Conservation (phyloP, 2,797 vertebrate genomes). For the Acipenser oxyrinchus region DNA sequence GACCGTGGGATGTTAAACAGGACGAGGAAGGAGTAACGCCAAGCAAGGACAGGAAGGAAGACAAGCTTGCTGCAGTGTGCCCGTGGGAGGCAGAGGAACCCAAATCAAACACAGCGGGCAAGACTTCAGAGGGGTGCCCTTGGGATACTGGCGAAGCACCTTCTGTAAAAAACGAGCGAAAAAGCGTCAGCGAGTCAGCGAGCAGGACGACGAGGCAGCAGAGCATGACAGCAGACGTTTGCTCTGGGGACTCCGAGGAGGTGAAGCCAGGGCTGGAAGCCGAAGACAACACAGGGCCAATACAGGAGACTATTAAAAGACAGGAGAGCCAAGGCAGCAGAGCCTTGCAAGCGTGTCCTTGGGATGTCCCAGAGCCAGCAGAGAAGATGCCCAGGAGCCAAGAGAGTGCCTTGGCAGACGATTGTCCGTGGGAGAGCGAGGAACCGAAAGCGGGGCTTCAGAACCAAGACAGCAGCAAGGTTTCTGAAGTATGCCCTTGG, state of each 20-base stretch:
- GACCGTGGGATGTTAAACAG: background rate
- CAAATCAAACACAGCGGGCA: no score
- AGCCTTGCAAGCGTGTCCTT: slow-evolving; percentile 37
- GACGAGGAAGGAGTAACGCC: slow-evolving; percentile 1
- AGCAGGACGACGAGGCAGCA: slow-evolving; percentile 30
- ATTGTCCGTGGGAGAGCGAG: slow-evolving; percentile 30
- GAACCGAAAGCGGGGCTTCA: background rate
- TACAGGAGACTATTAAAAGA: slow-evolving; percentile 23
- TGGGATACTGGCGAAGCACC: background rate
- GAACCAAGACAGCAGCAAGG: background rate
- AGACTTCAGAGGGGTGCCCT: no score
- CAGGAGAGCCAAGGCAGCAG: slow-evolving; percentile 23
- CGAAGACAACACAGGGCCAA: slow-evolving; percentile 9
- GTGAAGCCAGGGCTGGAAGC: slow-evolving; percentile 14
- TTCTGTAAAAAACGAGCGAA: slow-evolving; percentile 17
- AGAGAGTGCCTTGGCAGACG: slow-evolving; percentile 31
- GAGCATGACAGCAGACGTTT: slow-evolving; percentile 14
- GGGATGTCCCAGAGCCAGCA: slow-evolving; percentile 38
- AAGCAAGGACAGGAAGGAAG: background rate
- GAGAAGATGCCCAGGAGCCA: slow-evolving; percentile 31
- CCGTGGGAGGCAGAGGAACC: no score
- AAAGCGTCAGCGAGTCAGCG: background rate
- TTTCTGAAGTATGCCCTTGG: slow-evolving; percentile 11
- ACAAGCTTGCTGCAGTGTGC: no score
- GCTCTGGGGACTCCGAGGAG: slow-evolving; percentile 8